These are phyloP conservation scores for Temnopleurus reevesii DNA, from an alignment of 53 echinoderm and acorn worm species.

Conservation along the genomic window DNA sequence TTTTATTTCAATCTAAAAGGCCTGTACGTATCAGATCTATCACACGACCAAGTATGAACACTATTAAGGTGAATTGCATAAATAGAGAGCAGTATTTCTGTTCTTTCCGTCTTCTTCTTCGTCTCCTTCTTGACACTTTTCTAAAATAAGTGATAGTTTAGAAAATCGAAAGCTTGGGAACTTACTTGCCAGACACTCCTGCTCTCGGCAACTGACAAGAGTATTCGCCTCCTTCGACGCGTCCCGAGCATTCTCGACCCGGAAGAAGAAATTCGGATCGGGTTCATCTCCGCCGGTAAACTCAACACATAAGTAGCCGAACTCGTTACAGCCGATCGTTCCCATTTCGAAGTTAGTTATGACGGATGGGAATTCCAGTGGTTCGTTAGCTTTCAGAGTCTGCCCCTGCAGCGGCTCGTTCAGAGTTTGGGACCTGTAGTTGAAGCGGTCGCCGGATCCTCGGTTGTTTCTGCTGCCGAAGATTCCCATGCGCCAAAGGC, in stretches of 20 bases:
- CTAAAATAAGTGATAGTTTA: no score
- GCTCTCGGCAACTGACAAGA: constrained; percentile 73
- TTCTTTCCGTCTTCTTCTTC: no score
- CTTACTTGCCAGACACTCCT: constrained; percentile 88
- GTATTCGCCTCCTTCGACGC: constrained; percentile 58
- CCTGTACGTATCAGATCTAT: no score
- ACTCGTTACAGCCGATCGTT: constrained; percentile 72
- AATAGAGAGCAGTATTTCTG: no score
- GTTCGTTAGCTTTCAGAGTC: constrained; percentile 61
- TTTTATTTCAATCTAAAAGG: no score
- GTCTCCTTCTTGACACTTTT: no score
- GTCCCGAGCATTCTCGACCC: constrained; percentile 54
- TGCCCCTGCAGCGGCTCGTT: constrained; percentile 54
- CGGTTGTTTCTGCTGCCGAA: constrained; percentile 72
- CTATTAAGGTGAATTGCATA: no score
- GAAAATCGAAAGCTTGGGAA: no score
- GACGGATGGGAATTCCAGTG: constrained; percentile 60
- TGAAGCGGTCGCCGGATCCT: constrained; percentile 67
- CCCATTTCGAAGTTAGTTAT: constrained; percentile 80
- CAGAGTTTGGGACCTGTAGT: constrained; percentile 66
- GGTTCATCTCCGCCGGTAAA: constrained; percentile 82
- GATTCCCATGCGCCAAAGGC: constrained; percentile 83
- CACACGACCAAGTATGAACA: no score
- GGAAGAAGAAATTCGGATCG: constrained; percentile 73
- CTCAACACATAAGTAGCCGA: constrained; percentile 79